These are phyloP conservation scores for Ormyrus thymus DNA, from an alignment of 2,888 invertebrate genomes.

Conservation along the genomic window DNA sequence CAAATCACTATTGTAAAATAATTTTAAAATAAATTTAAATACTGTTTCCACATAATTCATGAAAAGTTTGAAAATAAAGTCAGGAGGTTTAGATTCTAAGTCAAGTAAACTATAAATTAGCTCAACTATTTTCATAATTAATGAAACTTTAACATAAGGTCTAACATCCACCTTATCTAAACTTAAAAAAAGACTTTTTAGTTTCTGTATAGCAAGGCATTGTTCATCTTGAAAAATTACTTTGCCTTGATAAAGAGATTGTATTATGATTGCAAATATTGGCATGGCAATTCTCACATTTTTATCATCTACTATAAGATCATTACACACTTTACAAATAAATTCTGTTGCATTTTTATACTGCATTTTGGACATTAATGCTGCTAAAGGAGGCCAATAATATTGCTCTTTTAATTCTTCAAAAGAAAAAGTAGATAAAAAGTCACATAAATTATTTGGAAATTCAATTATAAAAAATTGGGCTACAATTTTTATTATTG, in stretches of 20 bases:
- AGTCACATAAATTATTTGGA: constrained; percentile 56
- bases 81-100: constrained; percentile 17
- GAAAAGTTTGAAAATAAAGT: constrained; percentile 16
- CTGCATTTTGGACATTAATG: constrained; percentile 44
- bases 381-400: constrained; percentile 58
- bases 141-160: constrained; percentile 62
- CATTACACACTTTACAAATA: constrained; percentile 54
- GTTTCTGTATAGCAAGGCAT: constrained; percentile 50
- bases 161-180: constrained; percentile 61
- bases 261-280: constrained; percentile 62
- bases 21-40: constrained; percentile 46
- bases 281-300: constrained; percentile 48
- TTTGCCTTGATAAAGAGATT: constrained; percentile 62
- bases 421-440: constrained; percentile 61
- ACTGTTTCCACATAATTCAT: constrained; percentile 36
- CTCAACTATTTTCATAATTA: constrained; percentile 58
- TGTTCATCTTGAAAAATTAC: constrained; percentile 57
- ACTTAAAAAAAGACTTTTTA: constrained; percentile 59
- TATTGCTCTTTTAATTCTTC: constrained; percentile 35
- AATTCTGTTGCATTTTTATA: constrained; percentile 56
- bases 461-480: constrained; percentile 52
- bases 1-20: constrained; percentile 42
- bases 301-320: constrained; percentile 33
- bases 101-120: constrained; percentile 60
- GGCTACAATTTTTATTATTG: constrained; percentile 58